Conservation (phyloP, 1,140 invertebrate species). For the Drosophila mayri region DNA sequence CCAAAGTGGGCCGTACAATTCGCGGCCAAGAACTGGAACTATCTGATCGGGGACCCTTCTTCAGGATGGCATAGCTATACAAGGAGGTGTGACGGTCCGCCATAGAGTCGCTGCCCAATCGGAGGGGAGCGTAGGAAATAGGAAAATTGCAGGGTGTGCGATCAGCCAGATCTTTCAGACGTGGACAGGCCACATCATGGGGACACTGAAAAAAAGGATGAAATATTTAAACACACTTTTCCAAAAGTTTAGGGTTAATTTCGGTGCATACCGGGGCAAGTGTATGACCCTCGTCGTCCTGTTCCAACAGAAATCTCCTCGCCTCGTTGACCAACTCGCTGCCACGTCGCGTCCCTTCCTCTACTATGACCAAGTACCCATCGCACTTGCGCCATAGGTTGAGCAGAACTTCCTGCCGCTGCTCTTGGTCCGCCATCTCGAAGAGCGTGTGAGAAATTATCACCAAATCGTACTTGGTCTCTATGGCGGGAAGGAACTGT, state of each 20-base stretch:
- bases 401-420: constrained; percentile 89
- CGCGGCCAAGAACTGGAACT: constrained; percentile 90
- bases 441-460: constrained; percentile 92
- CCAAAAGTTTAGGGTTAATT: neutral
- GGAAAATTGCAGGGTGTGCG: constrained; percentile 92
- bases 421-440: constrained; percentile 89
- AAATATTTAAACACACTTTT: neutral
- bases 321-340: constrained; percentile 92
- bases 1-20: constrained; percentile 89
- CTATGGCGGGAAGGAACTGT: constrained; percentile 91
- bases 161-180: constrained; percentile 84
- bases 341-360: constrained; percentile 93
- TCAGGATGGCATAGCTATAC: constrained; percentile 92
- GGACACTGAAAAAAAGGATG: constrained; percentile 88
- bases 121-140: constrained; percentile 87
- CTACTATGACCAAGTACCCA: constrained; percentile 93
- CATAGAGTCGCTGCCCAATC: constrained; percentile 84
- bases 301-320: constrained; percentile 89
- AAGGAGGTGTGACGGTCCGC: constrained; percentile 85
- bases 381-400: constrained; percentile 95
- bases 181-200: constrained; percentile 91
- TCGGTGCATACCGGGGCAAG: constrained; percentile 89
- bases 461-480: constrained; percentile 92
- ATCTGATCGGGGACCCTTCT: constrained; percentile 88
- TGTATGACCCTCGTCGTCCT: constrained; percentile 86